Conservation (phyloP, 2,113 vertebrate genomes). For the Sciurus niger region DNA sequence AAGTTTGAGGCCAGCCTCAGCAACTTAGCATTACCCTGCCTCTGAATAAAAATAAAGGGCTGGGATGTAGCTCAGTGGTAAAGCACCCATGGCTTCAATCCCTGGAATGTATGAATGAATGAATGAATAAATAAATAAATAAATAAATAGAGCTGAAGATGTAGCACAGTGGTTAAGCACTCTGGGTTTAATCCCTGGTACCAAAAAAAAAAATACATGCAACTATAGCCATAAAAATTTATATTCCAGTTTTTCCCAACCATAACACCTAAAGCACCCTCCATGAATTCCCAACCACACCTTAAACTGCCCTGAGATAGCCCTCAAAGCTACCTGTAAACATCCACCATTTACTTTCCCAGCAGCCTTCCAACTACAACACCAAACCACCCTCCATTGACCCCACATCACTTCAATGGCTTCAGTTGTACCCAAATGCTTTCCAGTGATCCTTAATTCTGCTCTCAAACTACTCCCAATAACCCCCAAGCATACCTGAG, state of each 20-base stretch:
- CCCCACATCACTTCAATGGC: neutral
- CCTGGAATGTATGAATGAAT: too few species aligned
- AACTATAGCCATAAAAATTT: slow-evolving; percentile 27
- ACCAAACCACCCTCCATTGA: neutral
- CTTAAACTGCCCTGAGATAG: neutral
- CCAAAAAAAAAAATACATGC: slow-evolving; percentile 3
- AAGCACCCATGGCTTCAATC: too few species aligned
- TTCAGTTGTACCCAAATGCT: neutral
- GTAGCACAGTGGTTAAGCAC: too few species aligned
- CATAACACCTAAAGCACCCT: neutral
- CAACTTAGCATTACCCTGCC: too few species aligned
- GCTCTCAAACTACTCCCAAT: neutral
- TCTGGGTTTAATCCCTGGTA: too few species aligned
- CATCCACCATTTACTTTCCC: neutral
- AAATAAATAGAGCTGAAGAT: too few species aligned
- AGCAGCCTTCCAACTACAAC: neutral
- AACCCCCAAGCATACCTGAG: neutral
- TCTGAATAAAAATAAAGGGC: too few species aligned
- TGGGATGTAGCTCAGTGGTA: too few species aligned
- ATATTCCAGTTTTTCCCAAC: slow-evolving; percentile 35
- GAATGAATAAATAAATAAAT: too few species aligned
- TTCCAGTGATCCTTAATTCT: neutral
- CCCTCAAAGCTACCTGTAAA: neutral
- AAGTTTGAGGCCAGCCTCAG: too few species aligned
- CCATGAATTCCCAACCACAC: neutral